Evolutionary conservation across 2,888 invertebrate species (phyloP).

Genomic region (Podotricha telesiphe): DNA sequence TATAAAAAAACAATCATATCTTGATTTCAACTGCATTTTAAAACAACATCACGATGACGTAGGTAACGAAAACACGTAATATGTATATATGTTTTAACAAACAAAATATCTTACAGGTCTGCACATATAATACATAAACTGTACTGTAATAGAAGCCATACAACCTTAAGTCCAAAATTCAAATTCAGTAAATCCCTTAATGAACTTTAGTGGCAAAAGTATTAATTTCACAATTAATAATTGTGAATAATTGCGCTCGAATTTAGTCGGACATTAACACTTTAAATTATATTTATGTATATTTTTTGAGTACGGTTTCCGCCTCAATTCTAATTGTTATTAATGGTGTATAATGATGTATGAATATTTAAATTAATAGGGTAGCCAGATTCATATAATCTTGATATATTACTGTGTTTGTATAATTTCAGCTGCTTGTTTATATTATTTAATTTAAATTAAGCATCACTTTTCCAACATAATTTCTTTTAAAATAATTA

Average conservation of each 20-base stretch:
- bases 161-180: slow-evolving; percentile 38
- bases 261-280: slow-evolving; percentile 73
- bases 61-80: neutral
- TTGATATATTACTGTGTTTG: slow-evolving; percentile 53
- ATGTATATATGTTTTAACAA: too few relatives aligned
- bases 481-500: neutral
- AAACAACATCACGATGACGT: neutral
- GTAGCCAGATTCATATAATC: slow-evolving; percentile 53
- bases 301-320: slow-evolving; percentile 67
- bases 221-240: slow-evolving; percentile 80
- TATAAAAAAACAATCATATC: too few relatives aligned
- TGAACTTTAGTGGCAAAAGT: slow-evolving; percentile 80
- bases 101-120: slow-evolving; percentile 31
- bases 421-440: slow-evolving; percentile 12
- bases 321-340: slow-evolving; percentile 68
- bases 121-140: neutral
- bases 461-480: neutral
- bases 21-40: too few relatives aligned
- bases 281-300: slow-evolving; percentile 75
- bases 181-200: slow-evolving; percentile 66
- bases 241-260: slow-evolving; percentile 78
- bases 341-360: slow-evolving; percentile 69
- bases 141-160: slow-evolving; percentile 19
- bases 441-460: slow-evolving; percentile 10
- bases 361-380: slow-evolving; percentile 68